These are phyloP conservation scores for Centropus bengalensis DNA, from an alignment of 2,113 vertebrate genomes.

Conservation along the genomic window DNA sequence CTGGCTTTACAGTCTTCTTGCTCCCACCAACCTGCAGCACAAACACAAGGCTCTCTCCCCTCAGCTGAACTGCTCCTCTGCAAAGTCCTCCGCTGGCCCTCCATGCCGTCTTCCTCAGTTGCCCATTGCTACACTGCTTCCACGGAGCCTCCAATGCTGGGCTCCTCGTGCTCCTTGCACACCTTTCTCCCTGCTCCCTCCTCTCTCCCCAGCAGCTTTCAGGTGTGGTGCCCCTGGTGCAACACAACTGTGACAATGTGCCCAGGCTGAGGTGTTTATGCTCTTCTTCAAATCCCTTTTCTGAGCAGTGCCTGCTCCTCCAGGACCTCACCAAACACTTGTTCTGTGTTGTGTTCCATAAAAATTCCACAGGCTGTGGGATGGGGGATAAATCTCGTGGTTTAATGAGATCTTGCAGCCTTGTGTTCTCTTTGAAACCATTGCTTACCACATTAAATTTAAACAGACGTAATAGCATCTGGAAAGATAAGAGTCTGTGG, in stretches of 20 bases:
- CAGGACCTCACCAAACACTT: background rate
- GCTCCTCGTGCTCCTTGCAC: background rate
- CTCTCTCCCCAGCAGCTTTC: background rate
- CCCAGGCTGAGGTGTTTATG: background rate
- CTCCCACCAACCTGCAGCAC: background rate
- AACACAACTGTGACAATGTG: background rate
- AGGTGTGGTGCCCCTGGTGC: rapidly evolving
- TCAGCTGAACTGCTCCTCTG: background rate
- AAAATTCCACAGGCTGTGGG: background rate
- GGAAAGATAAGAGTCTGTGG: background rate
- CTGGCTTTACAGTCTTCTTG: background rate
- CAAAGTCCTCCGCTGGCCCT: background rate
- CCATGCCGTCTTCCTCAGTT: background rate
- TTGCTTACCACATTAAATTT: background rate
- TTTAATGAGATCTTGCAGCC: background rate
- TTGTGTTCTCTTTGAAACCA: background rate
- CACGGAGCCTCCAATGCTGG: rapidly evolving
- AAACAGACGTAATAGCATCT: background rate
- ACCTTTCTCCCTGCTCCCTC: background rate
- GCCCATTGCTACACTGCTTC: background rate
- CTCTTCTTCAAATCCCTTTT: background rate
- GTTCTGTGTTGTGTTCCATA: background rate
- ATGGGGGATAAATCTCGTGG: background rate
- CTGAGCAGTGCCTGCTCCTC: background rate
- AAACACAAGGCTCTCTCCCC: background rate